A percentile compares a stretch with the other conserved stretches of the same genome.
Evolutionary conservation across 2,797 vertebrate genomes (phyloP).

Genomic region (Rhinophrynus dorsalis): DNA sequence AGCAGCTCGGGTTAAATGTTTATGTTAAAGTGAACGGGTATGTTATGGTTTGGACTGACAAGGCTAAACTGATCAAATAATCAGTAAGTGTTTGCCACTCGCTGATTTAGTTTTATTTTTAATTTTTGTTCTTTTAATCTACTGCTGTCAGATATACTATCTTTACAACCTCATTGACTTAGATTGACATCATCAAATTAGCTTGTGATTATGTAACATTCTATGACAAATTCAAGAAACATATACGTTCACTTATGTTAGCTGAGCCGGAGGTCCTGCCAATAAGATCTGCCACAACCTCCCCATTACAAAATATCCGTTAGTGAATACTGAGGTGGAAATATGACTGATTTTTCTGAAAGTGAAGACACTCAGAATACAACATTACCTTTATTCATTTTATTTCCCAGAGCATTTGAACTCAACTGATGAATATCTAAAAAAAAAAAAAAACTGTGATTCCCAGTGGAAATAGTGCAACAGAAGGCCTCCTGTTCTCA

Average conservation of each 20-base stretch:
- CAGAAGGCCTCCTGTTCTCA: neutral
- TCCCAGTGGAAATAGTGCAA: neutral
- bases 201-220: slow-evolving; percentile 6
- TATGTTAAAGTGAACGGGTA: too few relatives aligned
- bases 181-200: slow-evolving; percentile 5
- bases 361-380: neutral
- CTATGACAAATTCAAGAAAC: slow-evolving; percentile 5
- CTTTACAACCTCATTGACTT: neutral
- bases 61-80: slow-evolving; percentile 19
- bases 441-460: neutral
- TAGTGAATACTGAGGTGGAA: neutral
- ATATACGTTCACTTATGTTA: neutral
- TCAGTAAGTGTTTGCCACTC: slow-evolving; percentile 19
- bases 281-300: neutral
- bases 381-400: neutral
- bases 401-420: neutral
- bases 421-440: neutral
- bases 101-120: neutral
- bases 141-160: slow-evolving; percentile 9
- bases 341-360: neutral
- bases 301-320: neutral
- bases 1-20: slow-evolving; percentile 18
- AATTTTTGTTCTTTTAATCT: neutral
- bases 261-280: slow-evolving; percentile 3
- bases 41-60: too few relatives aligned